These are phyloP conservation scores for Drosophila lacertosa DNA, from an alignment of 1,140 invertebrate species.

Conservation along the genomic window DNA sequence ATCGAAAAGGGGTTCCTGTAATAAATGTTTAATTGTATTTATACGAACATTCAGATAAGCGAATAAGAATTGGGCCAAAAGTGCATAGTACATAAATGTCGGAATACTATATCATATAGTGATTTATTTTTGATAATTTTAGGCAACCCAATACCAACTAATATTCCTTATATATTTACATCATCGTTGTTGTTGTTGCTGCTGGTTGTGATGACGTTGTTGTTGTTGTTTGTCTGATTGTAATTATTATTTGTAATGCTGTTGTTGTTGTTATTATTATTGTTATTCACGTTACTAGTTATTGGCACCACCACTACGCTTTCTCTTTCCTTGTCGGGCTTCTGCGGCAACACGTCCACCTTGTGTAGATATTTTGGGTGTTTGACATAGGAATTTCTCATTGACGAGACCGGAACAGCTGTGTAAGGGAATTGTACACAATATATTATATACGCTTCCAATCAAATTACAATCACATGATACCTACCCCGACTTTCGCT, in stretches of 20 bases:
- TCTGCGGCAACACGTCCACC: constrained; percentile 56
- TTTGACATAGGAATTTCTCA: constrained; percentile 62
- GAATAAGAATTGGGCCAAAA: background rate
- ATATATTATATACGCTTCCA: constrained; percentile 8
- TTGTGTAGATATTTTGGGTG: constrained; percentile 59
- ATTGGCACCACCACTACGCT: constrained; percentile 62
- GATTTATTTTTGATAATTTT: background rate
- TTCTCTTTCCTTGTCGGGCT: constrained; percentile 59
- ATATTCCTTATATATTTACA: constrained; percentile 29
- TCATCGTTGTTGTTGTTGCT: constrained; percentile 84
- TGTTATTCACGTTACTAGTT: constrained; percentile 31
- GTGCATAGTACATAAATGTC: too few species aligned
- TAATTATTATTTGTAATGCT: constrained; percentile 33
- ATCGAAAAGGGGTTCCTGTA: constrained; percentile 84
- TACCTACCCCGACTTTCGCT: constrained; percentile 77
- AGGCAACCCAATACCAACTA: background rate
- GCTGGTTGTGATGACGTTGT: constrained; percentile 39
- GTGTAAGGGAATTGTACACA: background rate
- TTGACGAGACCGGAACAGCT: constrained; percentile 37
- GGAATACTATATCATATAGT: too few species aligned
- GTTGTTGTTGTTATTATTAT: constrained; percentile 60
- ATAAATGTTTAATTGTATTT: constrained; percentile 43
- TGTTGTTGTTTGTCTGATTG: constrained; percentile 36
- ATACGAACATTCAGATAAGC: too few species aligned
- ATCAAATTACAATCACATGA: constrained; percentile 13